These are phyloP conservation scores for Barypeithes pellucidus DNA, from an alignment of 2,888 invertebrate genomes.

Conservation along the genomic window DNA sequence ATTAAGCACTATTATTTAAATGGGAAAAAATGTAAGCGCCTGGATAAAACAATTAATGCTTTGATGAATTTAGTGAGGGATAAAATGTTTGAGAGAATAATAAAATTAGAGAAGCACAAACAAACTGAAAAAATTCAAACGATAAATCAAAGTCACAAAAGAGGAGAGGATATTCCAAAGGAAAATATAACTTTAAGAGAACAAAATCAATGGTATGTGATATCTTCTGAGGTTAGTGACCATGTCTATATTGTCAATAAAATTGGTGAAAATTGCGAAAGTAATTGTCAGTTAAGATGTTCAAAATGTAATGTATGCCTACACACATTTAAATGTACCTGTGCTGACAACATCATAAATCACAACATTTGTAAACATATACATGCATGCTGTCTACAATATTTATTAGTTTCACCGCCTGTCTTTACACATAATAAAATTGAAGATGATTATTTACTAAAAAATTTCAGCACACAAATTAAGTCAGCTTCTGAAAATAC, in stretches of 20 bases:
- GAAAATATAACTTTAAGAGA: neutral
- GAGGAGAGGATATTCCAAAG: slow-evolving; percentile 11
- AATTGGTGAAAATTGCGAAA: slow-evolving; percentile 17
- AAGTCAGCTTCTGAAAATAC: too few species aligned
- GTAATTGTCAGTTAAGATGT: slow-evolving; percentile 32
- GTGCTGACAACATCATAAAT: slow-evolving; percentile 41
- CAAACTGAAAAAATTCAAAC: slow-evolving; percentile 15
- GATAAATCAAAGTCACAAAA: slow-evolving; percentile 25
- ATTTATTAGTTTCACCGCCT: too few species aligned
- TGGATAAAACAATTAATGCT: slow-evolving; percentile 56
- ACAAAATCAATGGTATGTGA: slow-evolving; percentile 34
- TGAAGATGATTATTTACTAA: too few species aligned
- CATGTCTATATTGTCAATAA: slow-evolving; percentile 37
- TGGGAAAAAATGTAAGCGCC: slow-evolving; percentile 56
- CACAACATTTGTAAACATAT: slow-evolving; percentile 47
- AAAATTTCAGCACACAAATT: too few species aligned
- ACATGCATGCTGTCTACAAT: too few species aligned
- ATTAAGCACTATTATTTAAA: slow-evolving; percentile 58
- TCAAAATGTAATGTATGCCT: slow-evolving; percentile 33
- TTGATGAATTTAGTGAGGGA: slow-evolving; percentile 57
- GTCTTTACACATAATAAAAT: too few species aligned
- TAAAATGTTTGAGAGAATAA: slow-evolving; percentile 56
- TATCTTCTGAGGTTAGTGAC: slow-evolving; percentile 23
- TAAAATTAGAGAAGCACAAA: slow-evolving; percentile 46
- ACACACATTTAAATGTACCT: slow-evolving; percentile 40